Evolutionary conservation across 2,888 invertebrate species (phyloP), one percentile per base, ranked within the genome.

Genomic region (Celastrina argiolus): DNA sequence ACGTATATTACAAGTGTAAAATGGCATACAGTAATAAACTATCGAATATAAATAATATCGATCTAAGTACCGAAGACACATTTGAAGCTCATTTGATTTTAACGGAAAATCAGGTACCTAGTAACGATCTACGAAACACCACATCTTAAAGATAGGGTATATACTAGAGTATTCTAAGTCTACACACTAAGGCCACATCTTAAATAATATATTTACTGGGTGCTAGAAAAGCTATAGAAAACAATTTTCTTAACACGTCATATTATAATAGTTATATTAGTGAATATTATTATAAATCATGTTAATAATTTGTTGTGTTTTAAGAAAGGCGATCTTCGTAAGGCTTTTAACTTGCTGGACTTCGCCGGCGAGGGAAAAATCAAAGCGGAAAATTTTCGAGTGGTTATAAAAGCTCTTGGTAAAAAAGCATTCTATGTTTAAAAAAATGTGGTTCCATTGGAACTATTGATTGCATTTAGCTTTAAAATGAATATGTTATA

Each of bases 351-450:
- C 67, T 73, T 87, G 3, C 77, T 92, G 16, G 91, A 92, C 69
- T 81, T 86, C 63, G 77, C 78, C 0, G 91, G 91, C 0, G 87
- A 88, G 74, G 91, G 91, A 0, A 89, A 88, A 76, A 90, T 92
- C 31, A 84, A 82, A 42, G 79, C 88, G 0, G 83, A 82, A 56
- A 89, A 91, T 69, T 90, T 91, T 73, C 82, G 90, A 26, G 90
- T 92, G 0, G 91, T 84, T 5, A 82, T 91, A 28, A 90, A 91
- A 79, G 91, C 91, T 68, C 71, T 91, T 56, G 91, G 91, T 90
- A 78, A 72, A 45, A 8, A 16, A 18, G 7, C 18, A 45, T 18
- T 18, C 8, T 56, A 28, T 1, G 18, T 16, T 45, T 10, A 42
- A 18, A 18, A 18, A n/a, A n/a, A n/a, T n/a, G n/a, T n/a, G n/a